A percentile compares a stretch with the other conserved stretches of the same genome.
phyloP scores from a whole-genome alignment of 2,888 invertebrate species.

The Tuta absoluta region DNA sequence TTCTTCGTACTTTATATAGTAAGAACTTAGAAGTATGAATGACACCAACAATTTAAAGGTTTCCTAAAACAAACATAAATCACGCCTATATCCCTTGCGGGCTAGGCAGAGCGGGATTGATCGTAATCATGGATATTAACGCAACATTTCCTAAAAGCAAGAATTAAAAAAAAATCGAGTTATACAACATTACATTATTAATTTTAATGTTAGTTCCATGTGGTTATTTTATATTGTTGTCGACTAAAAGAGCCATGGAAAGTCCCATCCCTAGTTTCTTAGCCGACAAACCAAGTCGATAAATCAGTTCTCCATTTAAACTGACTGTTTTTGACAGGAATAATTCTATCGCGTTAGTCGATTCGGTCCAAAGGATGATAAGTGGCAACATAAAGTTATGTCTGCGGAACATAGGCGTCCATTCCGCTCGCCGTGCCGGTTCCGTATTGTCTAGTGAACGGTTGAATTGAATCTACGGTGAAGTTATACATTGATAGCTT shows the following conservation, averaged over 20 bases:
- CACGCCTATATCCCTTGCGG: no score
- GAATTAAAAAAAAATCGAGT: no score
- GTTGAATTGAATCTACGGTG: not conserved
- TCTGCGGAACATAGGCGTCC: constrained; percentile 22
- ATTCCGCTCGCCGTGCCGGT: constrained; percentile 8
- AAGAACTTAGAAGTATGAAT: no score
- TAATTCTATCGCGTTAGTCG: constrained; percentile 38
- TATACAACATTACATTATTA: no score
- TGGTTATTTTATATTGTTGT: no score
- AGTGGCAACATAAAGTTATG: constrained; percentile 33
- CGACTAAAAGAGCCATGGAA: not conserved
- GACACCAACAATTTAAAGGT: no score
- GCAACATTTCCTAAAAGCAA: no score
- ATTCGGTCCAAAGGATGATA: constrained; percentile 34
- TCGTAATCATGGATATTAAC: no score
- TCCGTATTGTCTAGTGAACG: constrained; percentile 13
- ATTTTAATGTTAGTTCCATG: no score
- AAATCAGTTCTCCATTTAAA: constrained; percentile 44
- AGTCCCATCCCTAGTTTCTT: constrained; percentile 7
- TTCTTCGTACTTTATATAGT: no score
- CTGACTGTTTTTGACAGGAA: constrained; percentile 44
- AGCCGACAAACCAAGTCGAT: constrained; percentile 33
- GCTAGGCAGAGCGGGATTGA: no score
- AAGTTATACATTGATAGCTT: not conserved
- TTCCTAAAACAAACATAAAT: no score